Base-by-base conservation (phyloP, 2,113 vertebrate genomes). In the Mesoclemmys tuberculata region DNA sequence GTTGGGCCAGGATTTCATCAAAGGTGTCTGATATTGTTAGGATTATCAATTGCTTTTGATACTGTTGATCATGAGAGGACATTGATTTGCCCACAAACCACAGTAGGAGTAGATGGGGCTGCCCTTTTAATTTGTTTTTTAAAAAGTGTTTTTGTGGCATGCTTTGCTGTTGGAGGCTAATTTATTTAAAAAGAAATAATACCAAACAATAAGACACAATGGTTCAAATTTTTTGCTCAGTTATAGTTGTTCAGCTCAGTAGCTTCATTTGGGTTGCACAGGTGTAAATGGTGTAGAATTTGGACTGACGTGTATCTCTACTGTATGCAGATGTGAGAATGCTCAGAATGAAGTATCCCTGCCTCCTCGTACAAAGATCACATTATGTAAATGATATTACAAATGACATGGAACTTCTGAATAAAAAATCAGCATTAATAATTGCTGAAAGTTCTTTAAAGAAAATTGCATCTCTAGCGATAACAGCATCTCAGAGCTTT, bases 381-480 rank as follows among this genome's bases (percentile, higher is more conserved):
- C 55, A 87, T 96, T 96, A 96, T 85, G 91, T 88, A 93, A 97
- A 96, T 91, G 54, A 16, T 0, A 95, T 68, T 84, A 35, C 61
- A 52, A 64, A 90, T 84, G 71, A 90, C 82, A 79, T 61, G 64
- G 27, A 90, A 64, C 48, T 84, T 82, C n/a, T 80, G 74, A 85
- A 88, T 95, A 87, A 95, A 97, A 94, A 96, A 85, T 91, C 94
- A 95, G 54, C 68, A 83, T 88, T 78, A 87, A 75, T 92, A 94
- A 93, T 56, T 92, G 46, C 77, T 94, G 49, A 94, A 87, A 95
- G 85, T 35, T 77, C 78, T 92, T 87, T 88, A 24, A 90, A 94
- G 49, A 46, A 71, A 5, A n/a, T 68, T 90, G 82, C 88, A 93
- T 27, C 10, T 86, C 90, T 75, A 90, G 93, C 14, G 18, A 85